A percentile compares a stretch with the other conserved stretches of the same genome.
Evolutionary conservation across 2,113 vertebrate species (phyloP).

Genomic region (Eupsittula cactorum): DNA sequence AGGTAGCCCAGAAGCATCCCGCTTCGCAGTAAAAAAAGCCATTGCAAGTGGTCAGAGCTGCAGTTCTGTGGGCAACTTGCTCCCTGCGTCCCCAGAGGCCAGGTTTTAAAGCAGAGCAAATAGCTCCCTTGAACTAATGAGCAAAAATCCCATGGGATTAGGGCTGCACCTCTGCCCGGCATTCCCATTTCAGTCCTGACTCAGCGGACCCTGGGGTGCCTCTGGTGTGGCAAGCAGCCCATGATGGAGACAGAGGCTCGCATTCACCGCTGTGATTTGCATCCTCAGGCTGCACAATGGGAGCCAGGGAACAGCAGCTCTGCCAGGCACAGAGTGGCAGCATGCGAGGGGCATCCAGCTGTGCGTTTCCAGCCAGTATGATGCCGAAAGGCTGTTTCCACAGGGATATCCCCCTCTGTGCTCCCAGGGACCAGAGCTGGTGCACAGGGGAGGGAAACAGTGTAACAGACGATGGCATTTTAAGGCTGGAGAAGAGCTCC

Average conservation of each 20-base stretch:
- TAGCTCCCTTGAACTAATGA: not conserved
- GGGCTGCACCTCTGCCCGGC: not conserved
- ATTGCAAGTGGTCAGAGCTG: not conserved
- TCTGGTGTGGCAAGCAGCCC: not conserved
- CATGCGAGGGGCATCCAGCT: not conserved
- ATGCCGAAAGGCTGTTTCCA: constrained; percentile 3
- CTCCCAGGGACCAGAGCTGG: not conserved
- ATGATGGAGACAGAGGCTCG: not conserved
- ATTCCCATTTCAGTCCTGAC: not conserved
- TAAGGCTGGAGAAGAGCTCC: not conserved
- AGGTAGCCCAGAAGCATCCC: not conserved
- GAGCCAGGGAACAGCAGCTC: not conserved
- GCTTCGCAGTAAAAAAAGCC: not conserved
- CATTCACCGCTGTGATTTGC: not conserved
- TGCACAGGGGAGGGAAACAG: not conserved
- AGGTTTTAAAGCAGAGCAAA: not conserved
- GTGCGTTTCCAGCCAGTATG: not conserved
- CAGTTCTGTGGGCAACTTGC: not conserved
- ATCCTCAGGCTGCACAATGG: not conserved
- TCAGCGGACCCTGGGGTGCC: not conserved
- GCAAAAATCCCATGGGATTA: not conserved
- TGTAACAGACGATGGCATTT: not conserved
- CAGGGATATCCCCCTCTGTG: not conserved
- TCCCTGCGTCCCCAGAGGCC: not conserved
- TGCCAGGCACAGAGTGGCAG: constrained; percentile 3